Base-by-base conservation (phyloP, 1,140 invertebrate species). In the Armadillidium nasatum region DNA sequence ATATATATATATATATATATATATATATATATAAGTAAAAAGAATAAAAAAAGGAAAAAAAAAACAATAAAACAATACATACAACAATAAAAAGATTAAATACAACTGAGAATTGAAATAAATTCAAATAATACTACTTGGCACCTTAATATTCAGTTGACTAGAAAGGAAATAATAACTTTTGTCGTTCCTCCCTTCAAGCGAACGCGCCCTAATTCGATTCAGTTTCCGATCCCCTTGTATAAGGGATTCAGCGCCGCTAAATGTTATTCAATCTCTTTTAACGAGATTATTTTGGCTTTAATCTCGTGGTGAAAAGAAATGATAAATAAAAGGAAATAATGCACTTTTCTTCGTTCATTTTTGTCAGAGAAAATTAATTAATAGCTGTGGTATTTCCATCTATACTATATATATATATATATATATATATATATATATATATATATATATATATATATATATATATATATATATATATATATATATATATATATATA, bases 181-280 rank as follows among this genome's bases (percentile, higher is more conserved):
- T 19, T 60, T 15, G 50, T 60, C 50, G 50, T 19, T 15, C 50
- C 50, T 7, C 6, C 33, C 33, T 6, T 1, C 1, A 33, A 1
- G 33, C 50, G 50, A 60, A 15, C 19, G 2, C 50, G 11, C 11
- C 50, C 50, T 60, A 60, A 60, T 60, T 19, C 19, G 19, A 60
- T 60, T 60, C 2, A 19, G 50, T 60, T 19, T 60, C 19, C 50
- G 50, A 15, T 60, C 11, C 50, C 50, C 50, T 60, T 19, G 50
- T 15, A 60, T 60, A 33, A 33, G 33, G 33, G 33, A 33, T 33
- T 33, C 33, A 33, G 33, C 33, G 50, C 50, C 19, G 50, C 50
- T 60, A 60, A 60, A 60, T 60, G 50, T 60, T 60, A 60, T 60
- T 60, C 50, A 60, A 60, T 60, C 50, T 60, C 50, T 60, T 60